Percentiles rank a stretch among this genome's conserved stretches.
These are phyloP conservation scores for Tachina lurida DNA, from an alignment of 2,888 invertebrate species.

Conservation along the genomic window DNA sequence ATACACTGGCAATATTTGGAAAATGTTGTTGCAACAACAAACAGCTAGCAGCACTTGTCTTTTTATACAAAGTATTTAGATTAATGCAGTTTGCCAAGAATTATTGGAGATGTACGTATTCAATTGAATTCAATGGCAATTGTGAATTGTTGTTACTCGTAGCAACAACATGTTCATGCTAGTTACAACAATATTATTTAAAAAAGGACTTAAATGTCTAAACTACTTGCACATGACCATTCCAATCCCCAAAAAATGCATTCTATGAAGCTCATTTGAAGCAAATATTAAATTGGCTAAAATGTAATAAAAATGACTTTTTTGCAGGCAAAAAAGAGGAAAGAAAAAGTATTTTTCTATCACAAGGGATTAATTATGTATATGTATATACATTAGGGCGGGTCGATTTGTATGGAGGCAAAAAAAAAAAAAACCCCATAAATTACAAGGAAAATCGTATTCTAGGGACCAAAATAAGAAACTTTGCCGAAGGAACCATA, in stretches of 20 bases:
- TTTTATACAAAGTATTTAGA: constrained; percentile 45
- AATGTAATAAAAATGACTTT: background rate
- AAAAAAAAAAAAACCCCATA: no score
- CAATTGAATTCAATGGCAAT: constrained; percentile 9
- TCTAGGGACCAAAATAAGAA: no score
- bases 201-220: background rate
- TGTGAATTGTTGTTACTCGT: background rate
- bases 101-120: background rate
- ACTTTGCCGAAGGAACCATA: no score
- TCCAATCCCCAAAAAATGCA: background rate
- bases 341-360: background rate
- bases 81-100: constrained; percentile 7
- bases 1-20: constrained; percentile 60
- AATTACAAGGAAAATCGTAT: no score
- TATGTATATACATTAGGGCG: no score
- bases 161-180: constrained; percentile 19
- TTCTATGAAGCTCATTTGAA: background rate
- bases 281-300: background rate
- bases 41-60: background rate
- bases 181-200: constrained; percentile 33
- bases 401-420: no score
- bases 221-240: background rate
- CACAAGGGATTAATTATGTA: no score
- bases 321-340: background rate
- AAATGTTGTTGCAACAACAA: constrained; percentile 49